Evolutionary conservation across 2,797 vertebrate genomes (phyloP).

Genomic region (Nyctibius grandis): DNA sequence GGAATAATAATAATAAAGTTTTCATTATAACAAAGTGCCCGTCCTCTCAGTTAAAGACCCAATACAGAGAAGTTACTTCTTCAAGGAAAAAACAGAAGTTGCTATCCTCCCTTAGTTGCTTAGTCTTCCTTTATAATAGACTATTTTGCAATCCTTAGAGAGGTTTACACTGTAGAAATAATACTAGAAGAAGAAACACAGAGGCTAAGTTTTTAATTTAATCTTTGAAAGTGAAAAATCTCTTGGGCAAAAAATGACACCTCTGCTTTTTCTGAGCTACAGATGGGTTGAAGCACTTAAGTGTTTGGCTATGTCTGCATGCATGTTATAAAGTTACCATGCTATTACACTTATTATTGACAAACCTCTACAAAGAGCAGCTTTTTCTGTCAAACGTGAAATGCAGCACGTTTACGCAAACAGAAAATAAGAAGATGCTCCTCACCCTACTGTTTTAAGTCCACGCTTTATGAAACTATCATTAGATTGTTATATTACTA

Average conservation of each 20-base stretch:
- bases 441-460: conserved; percentile 47
- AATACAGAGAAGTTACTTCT: not conserved
- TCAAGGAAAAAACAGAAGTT: not conserved
- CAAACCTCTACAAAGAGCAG: conserved; percentile 32
- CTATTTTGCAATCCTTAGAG: not conserved
- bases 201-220: not conserved
- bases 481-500: conserved; percentile 51
- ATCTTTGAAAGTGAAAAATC: not conserved
- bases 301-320: not conserved
- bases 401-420: conserved; percentile 38
- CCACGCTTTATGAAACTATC: conserved; percentile 38
- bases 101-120: not conserved
- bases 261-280: not conserved
- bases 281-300: not conserved
- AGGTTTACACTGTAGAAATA: not conserved
- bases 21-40: not conserved
- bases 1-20: not conserved
- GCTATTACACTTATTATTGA: conserved; percentile 6
- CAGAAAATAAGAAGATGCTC: conserved; percentile 54
- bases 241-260: not conserved
- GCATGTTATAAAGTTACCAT: not conserved
- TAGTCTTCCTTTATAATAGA: not conserved
- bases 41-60: not conserved
- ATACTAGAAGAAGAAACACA: not conserved
- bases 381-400: conserved; percentile 34